Evolutionary conservation across 2,797 vertebrate genomes (phyloP).

Genomic region (Mallotus villosus): DNA sequence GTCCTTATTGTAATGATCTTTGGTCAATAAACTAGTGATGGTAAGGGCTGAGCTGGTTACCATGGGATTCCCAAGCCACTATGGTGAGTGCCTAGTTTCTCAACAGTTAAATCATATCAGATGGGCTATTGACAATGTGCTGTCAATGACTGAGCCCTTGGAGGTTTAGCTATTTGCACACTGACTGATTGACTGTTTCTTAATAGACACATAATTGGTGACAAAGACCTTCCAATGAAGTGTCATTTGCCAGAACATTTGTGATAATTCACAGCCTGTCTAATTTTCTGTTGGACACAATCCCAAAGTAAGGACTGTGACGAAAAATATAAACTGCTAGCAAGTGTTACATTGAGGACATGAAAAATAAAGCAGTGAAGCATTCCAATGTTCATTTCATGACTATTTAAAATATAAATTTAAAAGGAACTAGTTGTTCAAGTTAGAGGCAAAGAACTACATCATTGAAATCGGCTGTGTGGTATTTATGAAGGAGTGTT

Average conservation of each 20-base stretch:
- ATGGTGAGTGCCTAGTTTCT: slow-evolving; percentile 79
- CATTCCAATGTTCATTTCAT: slow-evolving; percentile 39
- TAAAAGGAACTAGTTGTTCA: background rate
- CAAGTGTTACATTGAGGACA: slow-evolving; percentile 52
- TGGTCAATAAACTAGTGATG: slow-evolving; percentile 52
- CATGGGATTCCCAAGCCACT: slow-evolving; percentile 61
- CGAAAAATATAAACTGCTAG: slow-evolving; percentile 61
- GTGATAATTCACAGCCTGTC: slow-evolving; percentile 83
- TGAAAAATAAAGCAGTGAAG: slow-evolving; percentile 52
- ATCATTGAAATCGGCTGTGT: slow-evolving; percentile 47
- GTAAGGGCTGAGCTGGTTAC: slow-evolving; percentile 46
- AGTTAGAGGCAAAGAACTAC: slow-evolving; percentile 42
- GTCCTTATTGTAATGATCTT: slow-evolving; percentile 63
- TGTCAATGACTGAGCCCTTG: slow-evolving; percentile 87
- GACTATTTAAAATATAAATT: slow-evolving; percentile 13
- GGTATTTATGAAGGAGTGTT: background rate
- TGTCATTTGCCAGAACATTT: slow-evolving; percentile 84
- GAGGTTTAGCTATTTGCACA: slow-evolving; percentile 90
- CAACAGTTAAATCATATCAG: slow-evolving; percentile 81
- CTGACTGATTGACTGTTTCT: slow-evolving; percentile 95
- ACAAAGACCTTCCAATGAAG: slow-evolving; percentile 96
- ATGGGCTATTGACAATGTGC: slow-evolving; percentile 88
- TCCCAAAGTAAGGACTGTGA: slow-evolving; percentile 71
- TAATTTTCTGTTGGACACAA: slow-evolving; percentile 78
- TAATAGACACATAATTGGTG: slow-evolving; percentile 99